Percentiles rank a stretch among this genome's conserved stretches.
Conservation (phyloP, 2,888 invertebrate genomes). For the Cheiracanthium punctorium region DNA sequence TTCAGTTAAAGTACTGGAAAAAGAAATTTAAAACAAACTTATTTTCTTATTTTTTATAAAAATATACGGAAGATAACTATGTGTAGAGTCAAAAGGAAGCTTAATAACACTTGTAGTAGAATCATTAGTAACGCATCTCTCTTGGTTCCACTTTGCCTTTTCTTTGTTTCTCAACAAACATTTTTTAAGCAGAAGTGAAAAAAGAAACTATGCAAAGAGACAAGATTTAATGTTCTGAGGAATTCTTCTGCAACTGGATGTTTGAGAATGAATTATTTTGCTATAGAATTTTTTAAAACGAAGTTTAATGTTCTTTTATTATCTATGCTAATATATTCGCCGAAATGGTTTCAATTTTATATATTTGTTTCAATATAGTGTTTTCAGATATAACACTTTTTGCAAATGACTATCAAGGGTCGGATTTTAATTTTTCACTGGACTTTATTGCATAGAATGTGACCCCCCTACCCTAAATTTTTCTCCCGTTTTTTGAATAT, state of each 20-base stretch:
- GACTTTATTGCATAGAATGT: no score
- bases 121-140: not conserved
- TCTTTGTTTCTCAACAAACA: not conserved
- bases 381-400: no score
- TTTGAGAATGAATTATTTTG: not conserved
- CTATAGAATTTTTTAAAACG: not conserved
- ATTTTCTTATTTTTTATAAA: not conserved
- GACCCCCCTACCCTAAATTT: no score
- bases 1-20: no score
- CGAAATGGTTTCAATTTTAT: no score
- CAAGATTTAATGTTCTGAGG: not conserved
- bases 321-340: no score
- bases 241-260: not conserved
- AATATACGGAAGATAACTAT: not conserved
- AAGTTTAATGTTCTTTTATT: no score
- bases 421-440: no score
- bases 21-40: no score
- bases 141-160: not conserved
- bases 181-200: not conserved
- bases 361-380: no score
- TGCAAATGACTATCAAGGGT: no score
- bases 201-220: not conserved
- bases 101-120: constrained; percentile 8
- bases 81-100: not conserved
- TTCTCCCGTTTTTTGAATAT: no score